A percentile compares a stretch with the other conserved stretches of the same genome.
Conservation (phyloP, 2,888 invertebrate genomes). For the Amaurobius ferox region DNA sequence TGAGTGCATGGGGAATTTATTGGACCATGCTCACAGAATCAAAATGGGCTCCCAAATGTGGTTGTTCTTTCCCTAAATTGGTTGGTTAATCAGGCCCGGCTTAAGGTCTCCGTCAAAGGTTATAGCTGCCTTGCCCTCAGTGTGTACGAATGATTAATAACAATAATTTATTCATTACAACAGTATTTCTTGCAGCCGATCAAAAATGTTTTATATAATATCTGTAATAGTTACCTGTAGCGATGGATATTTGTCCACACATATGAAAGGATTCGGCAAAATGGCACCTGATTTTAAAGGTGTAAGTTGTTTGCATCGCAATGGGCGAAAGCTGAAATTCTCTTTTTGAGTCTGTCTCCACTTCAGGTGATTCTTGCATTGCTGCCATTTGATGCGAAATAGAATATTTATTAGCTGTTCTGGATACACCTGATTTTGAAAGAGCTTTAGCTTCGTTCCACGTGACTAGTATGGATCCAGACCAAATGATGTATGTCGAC, state of each 20-base stretch:
- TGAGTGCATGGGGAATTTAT: too few relatives aligned
- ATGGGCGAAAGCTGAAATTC: slow-evolving; percentile 41
- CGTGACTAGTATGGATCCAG: slow-evolving; percentile 28
- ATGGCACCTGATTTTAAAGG: slow-evolving; percentile 27
- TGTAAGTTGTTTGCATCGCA: slow-evolving; percentile 28
- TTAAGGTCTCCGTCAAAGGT: too few relatives aligned
- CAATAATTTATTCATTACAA: too few relatives aligned
- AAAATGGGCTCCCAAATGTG: too few relatives aligned
- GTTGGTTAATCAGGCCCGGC: too few relatives aligned
- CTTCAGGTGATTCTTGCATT: not conserved
- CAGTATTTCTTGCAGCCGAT: too few relatives aligned
- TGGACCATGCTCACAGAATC: too few relatives aligned
- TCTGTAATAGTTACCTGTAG: slow-evolving; percentile 54
- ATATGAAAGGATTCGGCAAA: slow-evolving; percentile 21
- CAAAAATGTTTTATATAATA: too few relatives aligned
- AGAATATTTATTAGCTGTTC: slow-evolving; percentile 23
- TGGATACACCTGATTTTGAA: slow-evolving; percentile 13
- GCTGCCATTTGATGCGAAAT: slow-evolving; percentile 12
- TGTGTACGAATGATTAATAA: too few relatives aligned
- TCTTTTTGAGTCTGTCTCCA: not conserved
- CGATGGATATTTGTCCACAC: slow-evolving; percentile 32
- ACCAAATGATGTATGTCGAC: slow-evolving; percentile 52
- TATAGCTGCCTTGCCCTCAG: too few relatives aligned
- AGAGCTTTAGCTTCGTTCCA: slow-evolving; percentile 41
- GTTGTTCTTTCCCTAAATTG: too few relatives aligned